Evolutionary conservation across 2,888 invertebrate genomes (phyloP).

Genomic region (Caenorhabditis zanzibari): DNA sequence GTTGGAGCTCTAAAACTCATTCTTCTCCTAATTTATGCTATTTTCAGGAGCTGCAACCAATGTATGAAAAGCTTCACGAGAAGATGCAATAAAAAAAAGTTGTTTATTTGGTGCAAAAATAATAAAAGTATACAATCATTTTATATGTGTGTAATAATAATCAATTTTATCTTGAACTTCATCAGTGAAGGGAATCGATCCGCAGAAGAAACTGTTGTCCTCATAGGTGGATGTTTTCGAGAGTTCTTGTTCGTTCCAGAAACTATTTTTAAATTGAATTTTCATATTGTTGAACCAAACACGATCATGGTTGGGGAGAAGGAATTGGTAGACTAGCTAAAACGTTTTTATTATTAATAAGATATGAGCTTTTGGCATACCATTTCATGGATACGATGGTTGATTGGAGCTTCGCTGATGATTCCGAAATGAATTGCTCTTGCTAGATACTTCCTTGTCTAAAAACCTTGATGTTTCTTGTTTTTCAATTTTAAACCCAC

Average conservation of each 20-base stretch:
- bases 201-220: slow-evolving; percentile 54
- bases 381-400: slow-evolving; percentile 62
- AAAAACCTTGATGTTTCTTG: no score
- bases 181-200: slow-evolving; percentile 50
- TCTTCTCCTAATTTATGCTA: no score
- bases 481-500: slow-evolving; percentile 19
- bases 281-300: slow-evolving; percentile 59
- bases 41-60: no score
- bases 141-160: no score
- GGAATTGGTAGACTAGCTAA: slow-evolving; percentile 58
- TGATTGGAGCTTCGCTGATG: slow-evolving; percentile 53
- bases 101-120: no score
- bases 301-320: slow-evolving; percentile 41
- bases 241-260: slow-evolving; percentile 51
- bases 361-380: slow-evolving; percentile 10
- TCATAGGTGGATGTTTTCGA: slow-evolving; percentile 39
- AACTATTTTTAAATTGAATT: slow-evolving; percentile 45
- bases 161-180: slow-evolving; percentile 47
- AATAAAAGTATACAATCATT: no score
- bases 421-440: slow-evolving; percentile 62
- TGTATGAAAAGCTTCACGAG: no score
- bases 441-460: slow-evolving; percentile 61
- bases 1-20: no score
- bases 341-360: neutral
- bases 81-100: no score